A percentile compares a stretch with the other conserved stretches of the same genome.
Evolutionary conservation across 2,888 invertebrate genomes (phyloP).

Genomic region (Therioaphis trifolii): DNA sequence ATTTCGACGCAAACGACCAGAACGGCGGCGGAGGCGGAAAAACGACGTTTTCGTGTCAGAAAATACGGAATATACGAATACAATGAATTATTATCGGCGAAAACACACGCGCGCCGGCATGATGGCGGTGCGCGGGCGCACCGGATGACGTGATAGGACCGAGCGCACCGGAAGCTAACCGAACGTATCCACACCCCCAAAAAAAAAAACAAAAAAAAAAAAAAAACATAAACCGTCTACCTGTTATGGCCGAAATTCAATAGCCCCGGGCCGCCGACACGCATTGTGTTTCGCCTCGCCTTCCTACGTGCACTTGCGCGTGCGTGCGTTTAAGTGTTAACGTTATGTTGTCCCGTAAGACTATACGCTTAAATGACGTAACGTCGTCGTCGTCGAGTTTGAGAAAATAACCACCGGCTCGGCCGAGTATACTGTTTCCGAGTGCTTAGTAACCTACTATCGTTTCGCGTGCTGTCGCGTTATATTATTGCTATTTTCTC

Average conservation of each 20-base stretch:
- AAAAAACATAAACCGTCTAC: conserved; percentile 6
- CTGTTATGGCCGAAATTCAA: conserved; percentile 58
- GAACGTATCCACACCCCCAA: conserved; percentile 48
- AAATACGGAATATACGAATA: conserved; percentile 51
- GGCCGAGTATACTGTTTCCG: not conserved
- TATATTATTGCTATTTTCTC: too few species aligned
- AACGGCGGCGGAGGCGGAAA: conserved; percentile 4
- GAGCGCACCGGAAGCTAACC: conserved; percentile 33
- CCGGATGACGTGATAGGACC: conserved; percentile 42
- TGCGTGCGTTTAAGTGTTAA: not conserved
- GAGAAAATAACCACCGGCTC: not conserved
- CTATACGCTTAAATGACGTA: too few species aligned
- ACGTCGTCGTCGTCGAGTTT: too few species aligned
- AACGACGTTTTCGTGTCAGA: conserved; percentile 49
- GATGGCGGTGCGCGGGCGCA: not conserved
- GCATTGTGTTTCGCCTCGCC: too few species aligned
- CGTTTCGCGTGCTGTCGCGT: conserved; percentile 1
- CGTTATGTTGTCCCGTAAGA: not conserved
- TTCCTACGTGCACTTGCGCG: not conserved
- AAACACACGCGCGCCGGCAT: not conserved
- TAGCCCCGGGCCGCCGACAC: too few species aligned
- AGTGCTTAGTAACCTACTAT: too few species aligned
- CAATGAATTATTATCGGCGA: conserved; percentile 42
- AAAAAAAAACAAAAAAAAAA: not conserved
- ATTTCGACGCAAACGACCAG: conserved; percentile 39